Evolutionary conservation across 2,797 vertebrate genomes (phyloP).

Genomic region (Melanotaenia boesemani): DNA sequence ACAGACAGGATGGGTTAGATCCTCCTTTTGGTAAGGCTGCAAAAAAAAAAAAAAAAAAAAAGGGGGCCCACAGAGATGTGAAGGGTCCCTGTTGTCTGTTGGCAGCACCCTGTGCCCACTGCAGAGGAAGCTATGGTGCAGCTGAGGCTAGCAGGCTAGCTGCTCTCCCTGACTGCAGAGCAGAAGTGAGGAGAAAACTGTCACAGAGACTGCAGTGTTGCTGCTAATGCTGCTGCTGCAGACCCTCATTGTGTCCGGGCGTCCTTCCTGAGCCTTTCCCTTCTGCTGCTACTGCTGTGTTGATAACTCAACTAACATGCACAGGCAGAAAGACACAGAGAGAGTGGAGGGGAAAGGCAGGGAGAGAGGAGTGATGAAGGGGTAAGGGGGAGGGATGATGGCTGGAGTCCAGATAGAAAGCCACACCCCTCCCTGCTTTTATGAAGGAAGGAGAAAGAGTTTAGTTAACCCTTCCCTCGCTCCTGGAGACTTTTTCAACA

Average conservation of each 20-base stretch:
- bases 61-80: constrained; percentile 60
- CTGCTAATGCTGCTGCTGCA: constrained; percentile 66
- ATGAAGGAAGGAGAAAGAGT: constrained; percentile 68
- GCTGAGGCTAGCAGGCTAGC: constrained; percentile 64
- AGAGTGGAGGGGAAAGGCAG: constrained; percentile 49
- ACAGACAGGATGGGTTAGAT: constrained; percentile 72
- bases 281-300: constrained; percentile 56
- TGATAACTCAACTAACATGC: constrained; percentile 74
- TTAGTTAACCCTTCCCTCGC: constrained; percentile 79
- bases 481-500: constrained; percentile 41
- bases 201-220: constrained; percentile 57
- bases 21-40: constrained; percentile 60
- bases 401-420: constrained; percentile 79
- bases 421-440: constrained; percentile 79
- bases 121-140: constrained; percentile 65
- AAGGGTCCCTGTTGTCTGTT: constrained; percentile 68
- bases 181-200: constrained; percentile 41
- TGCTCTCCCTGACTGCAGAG: constrained; percentile 56
- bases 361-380: constrained; percentile 68
- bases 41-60: constrained; percentile 19
- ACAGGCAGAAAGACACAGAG: constrained; percentile 65
- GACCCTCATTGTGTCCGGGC: constrained; percentile 70
- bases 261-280: constrained; percentile 65
- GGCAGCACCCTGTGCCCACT: constrained; percentile 65
- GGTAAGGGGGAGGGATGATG: constrained; percentile 76